Conservation (phyloP, 2,797 vertebrate species). For the Enteromius anoplus region DNA sequence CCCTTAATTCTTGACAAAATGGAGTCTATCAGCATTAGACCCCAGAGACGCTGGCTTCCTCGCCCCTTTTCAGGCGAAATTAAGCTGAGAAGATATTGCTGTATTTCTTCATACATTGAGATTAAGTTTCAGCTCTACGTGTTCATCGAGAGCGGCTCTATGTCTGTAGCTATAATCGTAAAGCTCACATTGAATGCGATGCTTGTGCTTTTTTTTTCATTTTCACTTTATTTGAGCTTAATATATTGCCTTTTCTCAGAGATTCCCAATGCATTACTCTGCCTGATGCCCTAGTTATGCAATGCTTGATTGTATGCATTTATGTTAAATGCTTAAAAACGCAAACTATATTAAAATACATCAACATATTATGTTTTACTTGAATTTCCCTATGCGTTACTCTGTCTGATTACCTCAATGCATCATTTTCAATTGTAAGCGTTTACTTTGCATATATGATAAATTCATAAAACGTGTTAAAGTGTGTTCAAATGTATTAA, state of each 20-base stretch:
- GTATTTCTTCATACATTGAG: constrained; percentile 21
- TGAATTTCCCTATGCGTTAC: not conserved
- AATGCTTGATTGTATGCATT: not conserved
- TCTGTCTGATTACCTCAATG: not conserved
- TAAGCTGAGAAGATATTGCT: constrained; percentile 17
- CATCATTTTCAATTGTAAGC: not conserved
- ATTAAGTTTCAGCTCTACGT: constrained; percentile 3
- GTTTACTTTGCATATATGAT: not conserved
- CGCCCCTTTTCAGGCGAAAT: constrained; percentile 16
- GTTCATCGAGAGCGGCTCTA: not conserved
- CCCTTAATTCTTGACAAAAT: constrained; percentile 44
- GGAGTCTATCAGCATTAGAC: constrained; percentile 41
- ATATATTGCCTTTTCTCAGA: not conserved
- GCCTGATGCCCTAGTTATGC: not conserved
- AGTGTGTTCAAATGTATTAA: not conserved
- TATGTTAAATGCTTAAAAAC: not conserved
- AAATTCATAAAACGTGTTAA: not conserved
- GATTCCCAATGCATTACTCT: not conserved
- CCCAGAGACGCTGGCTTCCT: constrained; percentile 21
- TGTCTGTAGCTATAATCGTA: not conserved
- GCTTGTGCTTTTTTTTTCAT: constrained; percentile 16
- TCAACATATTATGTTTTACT: not conserved
- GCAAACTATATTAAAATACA: not conserved
- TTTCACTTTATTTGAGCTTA: not conserved
- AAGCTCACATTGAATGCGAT: not conserved